Conservation (phyloP, 2,797 vertebrate genomes). For the Catharus ustulatus region DNA sequence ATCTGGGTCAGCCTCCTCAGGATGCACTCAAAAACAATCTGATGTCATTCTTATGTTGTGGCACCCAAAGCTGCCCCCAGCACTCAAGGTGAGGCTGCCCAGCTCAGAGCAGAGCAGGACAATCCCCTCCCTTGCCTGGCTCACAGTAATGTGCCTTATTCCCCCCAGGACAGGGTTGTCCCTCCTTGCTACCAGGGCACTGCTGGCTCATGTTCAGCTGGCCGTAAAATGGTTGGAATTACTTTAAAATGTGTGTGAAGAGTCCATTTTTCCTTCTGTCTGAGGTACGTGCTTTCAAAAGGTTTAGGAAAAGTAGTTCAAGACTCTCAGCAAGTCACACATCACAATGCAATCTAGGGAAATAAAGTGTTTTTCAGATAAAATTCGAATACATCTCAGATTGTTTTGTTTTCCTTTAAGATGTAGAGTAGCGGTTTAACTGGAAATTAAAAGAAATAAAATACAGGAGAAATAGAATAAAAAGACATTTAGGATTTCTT, state of each 20-base stretch:
- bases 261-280: background rate
- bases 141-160: accelerated
- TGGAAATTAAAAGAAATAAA: background rate
- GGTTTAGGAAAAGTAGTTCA: background rate
- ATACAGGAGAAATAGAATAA: background rate
- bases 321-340: background rate
- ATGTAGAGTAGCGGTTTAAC: background rate
- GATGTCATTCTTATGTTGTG: accelerated
- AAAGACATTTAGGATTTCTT: background rate
- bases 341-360: background rate
- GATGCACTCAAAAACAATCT: background rate
- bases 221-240: background rate
- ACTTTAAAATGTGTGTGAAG: background rate
- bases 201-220: background rate
- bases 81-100: accelerated
- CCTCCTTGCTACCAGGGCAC: background rate
- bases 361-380: background rate
- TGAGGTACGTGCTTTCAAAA: background rate
- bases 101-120: accelerated
- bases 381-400: background rate
- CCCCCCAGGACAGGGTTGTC: accelerated
- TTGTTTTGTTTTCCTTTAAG: background rate
- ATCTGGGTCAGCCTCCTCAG: background rate
- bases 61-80: background rate
- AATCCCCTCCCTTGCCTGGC: accelerated